Evolutionary conservation across 2,888 invertebrate species (phyloP), one percentile per base, ranked within the genome.

Genomic region (Agapostemon virescens): DNA sequence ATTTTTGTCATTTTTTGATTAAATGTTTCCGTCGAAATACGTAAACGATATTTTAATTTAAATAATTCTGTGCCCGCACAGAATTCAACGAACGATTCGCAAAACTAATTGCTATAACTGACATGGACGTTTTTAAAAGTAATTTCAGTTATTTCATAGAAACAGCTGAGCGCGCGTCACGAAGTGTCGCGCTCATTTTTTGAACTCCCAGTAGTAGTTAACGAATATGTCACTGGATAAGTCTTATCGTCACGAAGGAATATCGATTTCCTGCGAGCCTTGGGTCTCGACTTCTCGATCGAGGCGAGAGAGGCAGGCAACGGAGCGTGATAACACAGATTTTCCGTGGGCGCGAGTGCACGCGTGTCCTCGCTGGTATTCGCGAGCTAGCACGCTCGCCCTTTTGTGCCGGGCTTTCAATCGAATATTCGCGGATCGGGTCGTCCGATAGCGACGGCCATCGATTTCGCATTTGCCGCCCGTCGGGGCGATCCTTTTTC

Each of bases 381-480:
- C 55, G 55, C 26, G 6, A 52, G 61, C 71, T 67, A 72, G 67
- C 40, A 61, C 68, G 40, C 68, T 77, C 71, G 58, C 49, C 40
- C 67, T 77, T 77, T 77, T 79, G 71, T 77, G 69, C 23, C 72
- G 45, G 45, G 40, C 71, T 79, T 68, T 68, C 79, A 42, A 74
- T 78, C 73, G 79, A 80, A 78, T 69, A 71, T 78, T 79, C 68
- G 75, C 78, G 58, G 79, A 23, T 71, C 42, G 45, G 49, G n/a
- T 49, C 42, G 77, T n/a, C 42, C 40, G 77, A 77, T 77, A 77
- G 77, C 71, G 76, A 42, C 33, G 23, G 36, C 61, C 68, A 77
- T 68, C 70, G 80, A 79, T 78, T 80, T 78, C 74, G 49, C 69
- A 74, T 66, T 66, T 66, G 66, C 66, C 36, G 64, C 64, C 38